These are phyloP conservation scores for Eudyptes chrysolophus DNA, from an alignment of 2,113 vertebrate genomes.

Conservation along the genomic window DNA sequence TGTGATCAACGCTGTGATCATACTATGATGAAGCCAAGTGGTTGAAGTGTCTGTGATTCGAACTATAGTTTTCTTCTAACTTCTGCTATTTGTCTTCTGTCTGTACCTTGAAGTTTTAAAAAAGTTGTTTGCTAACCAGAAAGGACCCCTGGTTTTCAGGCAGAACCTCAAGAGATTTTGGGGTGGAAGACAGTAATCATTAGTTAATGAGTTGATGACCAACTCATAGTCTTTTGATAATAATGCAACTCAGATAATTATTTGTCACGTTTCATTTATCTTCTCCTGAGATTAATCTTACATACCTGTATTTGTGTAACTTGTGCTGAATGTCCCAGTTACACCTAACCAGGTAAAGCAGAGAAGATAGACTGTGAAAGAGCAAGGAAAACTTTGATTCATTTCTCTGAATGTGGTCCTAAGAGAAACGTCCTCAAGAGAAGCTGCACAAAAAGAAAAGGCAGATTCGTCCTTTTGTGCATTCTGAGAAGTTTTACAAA, in stretches of 20 bases:
- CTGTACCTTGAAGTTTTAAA: not conserved
- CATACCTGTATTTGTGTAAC: not conserved
- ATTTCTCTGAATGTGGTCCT: accelerated
- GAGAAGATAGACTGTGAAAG: not conserved
- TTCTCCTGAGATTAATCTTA: not conserved
- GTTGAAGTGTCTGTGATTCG: not conserved
- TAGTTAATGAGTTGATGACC: not conserved
- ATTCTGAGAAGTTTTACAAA: not conserved
- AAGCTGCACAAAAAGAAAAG: not conserved
- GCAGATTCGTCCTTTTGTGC: not conserved
- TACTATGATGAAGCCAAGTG: not conserved
- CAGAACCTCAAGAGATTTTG: not conserved
- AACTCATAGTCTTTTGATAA: not conserved
- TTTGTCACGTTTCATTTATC: not conserved
- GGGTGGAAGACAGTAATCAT: not conserved
- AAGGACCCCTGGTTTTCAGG: not conserved
- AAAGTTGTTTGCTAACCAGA: not conserved
- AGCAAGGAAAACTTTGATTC: not conserved
- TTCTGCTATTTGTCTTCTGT: not conserved
- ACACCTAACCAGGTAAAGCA: not conserved
- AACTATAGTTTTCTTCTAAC: not conserved
- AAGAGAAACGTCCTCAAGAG: not conserved
- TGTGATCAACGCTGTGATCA: not conserved
- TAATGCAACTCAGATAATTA: not conserved
- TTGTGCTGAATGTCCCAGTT: not conserved